Evolutionary conservation across 2,797 vertebrate species (phyloP), one percentile per base, ranked within the genome.

Genomic region (Schizothorax lantsangensis): DNA sequence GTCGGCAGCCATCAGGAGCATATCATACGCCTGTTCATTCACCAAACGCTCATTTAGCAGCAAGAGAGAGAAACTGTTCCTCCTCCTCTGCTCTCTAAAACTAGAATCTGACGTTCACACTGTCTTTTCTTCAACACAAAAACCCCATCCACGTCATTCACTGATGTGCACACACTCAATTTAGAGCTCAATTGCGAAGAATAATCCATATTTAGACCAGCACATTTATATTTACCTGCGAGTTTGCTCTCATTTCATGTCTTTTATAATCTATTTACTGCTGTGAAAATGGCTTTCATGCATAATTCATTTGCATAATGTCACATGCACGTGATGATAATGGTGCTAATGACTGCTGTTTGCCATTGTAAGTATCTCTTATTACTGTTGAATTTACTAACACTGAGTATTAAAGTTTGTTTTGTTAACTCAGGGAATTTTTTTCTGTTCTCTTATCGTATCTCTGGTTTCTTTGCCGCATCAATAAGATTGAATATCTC

Each of bases 21-120:
- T 26, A 52, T 75, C 11, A 38, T 33, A 14, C 14, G 4, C 9
- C 33, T 30, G 19, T n/a, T 84, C 59, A 23, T 79, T 69, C 30
- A 79, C 17, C 62, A 10, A 68, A 84, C 33, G 8, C 59, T 77
- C 43, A 26, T 84, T 52, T 77, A 66, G 2, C 75, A n/a, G n/a
- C 12, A 6, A 33, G 11, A 71, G 21, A 38, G 33, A 45, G 49
- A 33, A 15, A 15, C 36, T 5, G n/a, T 49, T 68, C 47, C 26
- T 79, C 83, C 71, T 49, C 74, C 49, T 79, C 45, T 78, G 83
- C 79, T 69, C 62, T 85, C 84, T 79, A 79, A 79, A 85, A 69
- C 7, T 5, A 59, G 84, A 85, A 23, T 10, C 47, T 79, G 74
- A 79, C 64, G 7, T 80, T 79, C 47, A 19, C 43, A 0, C 74